A percentile compares a stretch with the other conserved stretches of the same genome.
Conservation (phyloP, 2,888 invertebrate genomes). For the Hesperia comma region DNA sequence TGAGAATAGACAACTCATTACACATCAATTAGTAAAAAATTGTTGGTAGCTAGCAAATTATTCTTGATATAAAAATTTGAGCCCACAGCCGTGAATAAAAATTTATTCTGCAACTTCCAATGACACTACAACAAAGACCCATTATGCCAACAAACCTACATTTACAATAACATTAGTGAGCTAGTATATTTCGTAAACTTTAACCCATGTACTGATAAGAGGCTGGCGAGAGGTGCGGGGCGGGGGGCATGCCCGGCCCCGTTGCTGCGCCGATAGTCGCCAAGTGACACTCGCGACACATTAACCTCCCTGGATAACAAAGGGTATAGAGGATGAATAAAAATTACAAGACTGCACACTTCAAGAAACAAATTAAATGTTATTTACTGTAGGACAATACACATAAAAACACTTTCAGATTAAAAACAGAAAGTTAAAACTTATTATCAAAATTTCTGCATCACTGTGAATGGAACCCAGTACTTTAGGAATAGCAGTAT, state of each 20-base stretch:
- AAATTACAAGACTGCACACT: not conserved
- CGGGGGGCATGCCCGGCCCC: conserved; percentile 88
- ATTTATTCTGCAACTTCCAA: conserved; percentile 18
- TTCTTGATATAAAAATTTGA: conserved; percentile 17
- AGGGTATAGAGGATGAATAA: not conserved
- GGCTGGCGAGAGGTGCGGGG: conserved; percentile 91
- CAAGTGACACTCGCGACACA: conserved; percentile 97
- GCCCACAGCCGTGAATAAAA: conserved; percentile 22
- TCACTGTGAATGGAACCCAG: too few relatives aligned
- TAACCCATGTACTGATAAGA: conserved; percentile 94
- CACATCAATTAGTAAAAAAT: not conserved
- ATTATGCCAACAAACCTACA: conserved; percentile 29
- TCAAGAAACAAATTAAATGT: too few relatives aligned
- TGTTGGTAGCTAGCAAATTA: not conserved
- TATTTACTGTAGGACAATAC: too few relatives aligned
- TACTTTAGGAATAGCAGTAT: too few relatives aligned
- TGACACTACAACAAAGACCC: conserved; percentile 16
- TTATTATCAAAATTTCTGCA: too few relatives aligned
- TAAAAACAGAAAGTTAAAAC: too few relatives aligned
- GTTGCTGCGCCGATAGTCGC: conserved; percentile 88
- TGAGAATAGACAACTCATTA: not conserved
- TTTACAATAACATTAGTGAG: conserved; percentile 32
- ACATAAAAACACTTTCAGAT: too few relatives aligned
- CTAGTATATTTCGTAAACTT: conserved; percentile 46
- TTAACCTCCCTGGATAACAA: conserved; percentile 87